phyloP scores from a whole-genome alignment of 2,113 vertebrate genomes.

The Corythoichthys intestinalis region DNA sequence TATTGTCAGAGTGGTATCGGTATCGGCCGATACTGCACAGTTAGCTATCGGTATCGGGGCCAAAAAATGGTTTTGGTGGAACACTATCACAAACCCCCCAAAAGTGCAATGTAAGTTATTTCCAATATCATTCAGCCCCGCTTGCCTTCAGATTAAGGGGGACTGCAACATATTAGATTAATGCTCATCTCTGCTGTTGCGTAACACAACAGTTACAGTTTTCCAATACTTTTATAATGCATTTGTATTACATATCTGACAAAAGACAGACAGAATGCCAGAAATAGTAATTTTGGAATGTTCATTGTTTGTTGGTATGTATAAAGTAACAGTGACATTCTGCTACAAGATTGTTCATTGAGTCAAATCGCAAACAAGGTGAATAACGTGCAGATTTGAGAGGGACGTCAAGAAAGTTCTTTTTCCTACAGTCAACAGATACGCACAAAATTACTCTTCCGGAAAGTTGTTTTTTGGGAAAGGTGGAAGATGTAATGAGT shows the following conservation, averaged over 20 bases:
- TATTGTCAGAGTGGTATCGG: too few relatives aligned
- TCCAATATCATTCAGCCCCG: too few relatives aligned
- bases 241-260: conserved; percentile 77
- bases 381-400: background rate
- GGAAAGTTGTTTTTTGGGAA: background rate
- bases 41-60: too few relatives aligned
- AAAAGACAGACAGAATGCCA: conserved; percentile 75
- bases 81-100: too few relatives aligned
- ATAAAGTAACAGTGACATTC: conserved; percentile 46
- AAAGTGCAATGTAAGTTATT: too few relatives aligned
- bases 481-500: conserved; percentile 85
- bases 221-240: background rate
- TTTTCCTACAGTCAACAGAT: background rate
- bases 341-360: conserved; percentile 26
- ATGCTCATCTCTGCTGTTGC: background rate
- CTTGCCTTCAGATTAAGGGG: too few relatives aligned
- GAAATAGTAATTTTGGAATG: conserved; percentile 83
- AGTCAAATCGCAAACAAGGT: conserved; percentile 15
- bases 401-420: background rate
- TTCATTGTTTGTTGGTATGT: conserved; percentile 67
- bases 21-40: too few relatives aligned
- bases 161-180: too few relatives aligned
- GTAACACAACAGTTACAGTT: background rate
- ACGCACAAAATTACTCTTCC: background rate
- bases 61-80: too few relatives aligned